Percentiles rank a stretch among this genome's conserved stretches.
Evolutionary conservation across 2,797 vertebrate genomes (phyloP).

Genomic region (Myoxocephalus aenaeus): DNA sequence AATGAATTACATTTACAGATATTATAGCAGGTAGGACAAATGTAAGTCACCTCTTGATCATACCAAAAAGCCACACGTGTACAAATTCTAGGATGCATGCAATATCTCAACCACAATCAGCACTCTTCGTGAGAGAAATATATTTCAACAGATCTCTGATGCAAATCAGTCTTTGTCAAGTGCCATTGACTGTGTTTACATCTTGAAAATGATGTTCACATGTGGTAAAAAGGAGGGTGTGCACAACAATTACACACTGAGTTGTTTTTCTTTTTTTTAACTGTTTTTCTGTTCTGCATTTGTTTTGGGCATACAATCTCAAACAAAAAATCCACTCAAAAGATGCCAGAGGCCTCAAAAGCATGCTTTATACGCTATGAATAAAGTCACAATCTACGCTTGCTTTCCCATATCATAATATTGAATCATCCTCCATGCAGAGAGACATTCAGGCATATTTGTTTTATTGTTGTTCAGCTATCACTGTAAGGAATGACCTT

Average conservation of each 20-base stretch:
- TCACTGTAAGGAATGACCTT: slow-evolving; percentile 8
- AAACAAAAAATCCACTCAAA: neutral
- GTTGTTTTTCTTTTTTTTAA: neutral
- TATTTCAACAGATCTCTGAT: neutral
- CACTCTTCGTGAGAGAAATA: neutral
- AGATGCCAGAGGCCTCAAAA: neutral
- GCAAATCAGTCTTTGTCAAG: slow-evolving; percentile 11
- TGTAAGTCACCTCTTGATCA: neutral
- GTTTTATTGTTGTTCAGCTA: slow-evolving; percentile 27
- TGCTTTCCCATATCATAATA: neutral
- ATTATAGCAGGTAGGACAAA: neutral
- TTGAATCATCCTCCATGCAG: neutral
- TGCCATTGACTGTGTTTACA: slow-evolving; percentile 1
- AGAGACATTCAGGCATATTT: slow-evolving; percentile 12
- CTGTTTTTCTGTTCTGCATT: neutral
- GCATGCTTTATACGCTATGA: neutral
- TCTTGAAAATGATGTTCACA: slow-evolving; percentile 11
- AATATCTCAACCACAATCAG: neutral
- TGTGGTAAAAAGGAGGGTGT: neutral
- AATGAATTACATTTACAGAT: neutral
- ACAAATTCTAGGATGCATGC: neutral
- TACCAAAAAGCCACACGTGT: neutral
- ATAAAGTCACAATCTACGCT: neutral
- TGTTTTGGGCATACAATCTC: neutral
- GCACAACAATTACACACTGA: neutral